Percentiles rank a stretch among this genome's conserved stretches.
Evolutionary conservation across 2,797 vertebrate genomes (phyloP).

Genomic region (Danionella dracula): DNA sequence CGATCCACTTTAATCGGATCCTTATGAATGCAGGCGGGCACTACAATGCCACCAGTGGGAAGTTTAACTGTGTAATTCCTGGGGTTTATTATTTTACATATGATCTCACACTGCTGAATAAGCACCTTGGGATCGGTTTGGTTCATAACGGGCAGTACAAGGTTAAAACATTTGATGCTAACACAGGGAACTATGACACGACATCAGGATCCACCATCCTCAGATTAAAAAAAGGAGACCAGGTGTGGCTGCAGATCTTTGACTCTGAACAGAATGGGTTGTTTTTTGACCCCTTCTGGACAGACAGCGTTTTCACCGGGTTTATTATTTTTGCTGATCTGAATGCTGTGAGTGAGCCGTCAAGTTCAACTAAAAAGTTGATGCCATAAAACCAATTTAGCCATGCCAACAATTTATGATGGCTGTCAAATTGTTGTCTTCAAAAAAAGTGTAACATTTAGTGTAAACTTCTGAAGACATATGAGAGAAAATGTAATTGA

Average conservation of each 20-base stretch:
- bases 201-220: slow-evolving; percentile 93
- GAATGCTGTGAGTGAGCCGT: slow-evolving; percentile 71
- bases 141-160: slow-evolving; percentile 95
- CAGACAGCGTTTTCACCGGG: slow-evolving; percentile 94
- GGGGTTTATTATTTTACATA: slow-evolving; percentile 96
- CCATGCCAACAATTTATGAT: too few species aligned
- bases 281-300: slow-evolving; percentile 96
- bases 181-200: slow-evolving; percentile 92
- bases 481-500: background rate
- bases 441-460: too few species aligned
- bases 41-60: slow-evolving; percentile 86
- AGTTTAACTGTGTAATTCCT: slow-evolving; percentile 85
- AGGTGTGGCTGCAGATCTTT: slow-evolving; percentile 98
- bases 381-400: background rate
- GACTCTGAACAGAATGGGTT: slow-evolving; percentile 95
- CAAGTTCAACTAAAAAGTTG: slow-evolving; percentile 34
- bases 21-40: slow-evolving; percentile 91
- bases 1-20: slow-evolving; percentile 91
- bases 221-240: slow-evolving; percentile 76
- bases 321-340: slow-evolving; percentile 92
- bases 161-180: slow-evolving; percentile 93
- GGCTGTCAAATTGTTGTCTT: too few species aligned
- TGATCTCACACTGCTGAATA: slow-evolving; percentile 92
- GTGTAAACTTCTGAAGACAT: too few species aligned
- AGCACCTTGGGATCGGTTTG: slow-evolving; percentile 92